A percentile compares a stretch with the other conserved stretches of the same genome.
phyloP scores from a whole-genome alignment of 2,113 vertebrate genomes.

The Genyomyrus donnyi region DNA sequence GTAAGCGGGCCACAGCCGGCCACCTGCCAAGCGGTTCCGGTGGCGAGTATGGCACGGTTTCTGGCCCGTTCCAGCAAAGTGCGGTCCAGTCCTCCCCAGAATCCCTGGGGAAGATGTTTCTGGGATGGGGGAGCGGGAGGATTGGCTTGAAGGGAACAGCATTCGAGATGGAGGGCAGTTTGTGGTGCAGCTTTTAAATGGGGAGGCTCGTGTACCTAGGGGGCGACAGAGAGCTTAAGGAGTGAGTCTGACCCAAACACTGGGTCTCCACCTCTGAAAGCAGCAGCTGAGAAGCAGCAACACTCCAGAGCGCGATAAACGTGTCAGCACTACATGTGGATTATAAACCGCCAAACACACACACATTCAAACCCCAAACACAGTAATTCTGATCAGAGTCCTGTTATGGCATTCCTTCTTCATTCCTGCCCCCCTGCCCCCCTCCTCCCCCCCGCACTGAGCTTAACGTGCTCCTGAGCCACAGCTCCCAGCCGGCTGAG shows the following conservation, averaged over 20 bases:
- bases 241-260: background rate
- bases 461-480: constrained; percentile 31
- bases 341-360: background rate
- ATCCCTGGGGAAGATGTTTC: background rate
- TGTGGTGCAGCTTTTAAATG: background rate
- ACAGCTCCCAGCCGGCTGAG: constrained; percentile 34
- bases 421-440: background rate
- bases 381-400: background rate
- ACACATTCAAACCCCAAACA: background rate
- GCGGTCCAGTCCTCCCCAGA: background rate
- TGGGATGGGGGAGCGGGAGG: background rate
- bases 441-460: background rate
- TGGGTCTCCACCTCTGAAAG: background rate
- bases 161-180: background rate
- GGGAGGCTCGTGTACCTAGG: background rate
- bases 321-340: background rate
- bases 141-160: background rate
- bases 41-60: background rate
- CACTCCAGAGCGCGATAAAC: background rate
- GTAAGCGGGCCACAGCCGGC: background rate
- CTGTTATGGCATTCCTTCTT: constrained; percentile 10
- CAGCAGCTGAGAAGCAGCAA: background rate
- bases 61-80: background rate
- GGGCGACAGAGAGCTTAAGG: background rate
- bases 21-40: background rate